Evolutionary conservation across 2,888 invertebrate species (phyloP).

Genomic region (Lasioglossum morio): DNA sequence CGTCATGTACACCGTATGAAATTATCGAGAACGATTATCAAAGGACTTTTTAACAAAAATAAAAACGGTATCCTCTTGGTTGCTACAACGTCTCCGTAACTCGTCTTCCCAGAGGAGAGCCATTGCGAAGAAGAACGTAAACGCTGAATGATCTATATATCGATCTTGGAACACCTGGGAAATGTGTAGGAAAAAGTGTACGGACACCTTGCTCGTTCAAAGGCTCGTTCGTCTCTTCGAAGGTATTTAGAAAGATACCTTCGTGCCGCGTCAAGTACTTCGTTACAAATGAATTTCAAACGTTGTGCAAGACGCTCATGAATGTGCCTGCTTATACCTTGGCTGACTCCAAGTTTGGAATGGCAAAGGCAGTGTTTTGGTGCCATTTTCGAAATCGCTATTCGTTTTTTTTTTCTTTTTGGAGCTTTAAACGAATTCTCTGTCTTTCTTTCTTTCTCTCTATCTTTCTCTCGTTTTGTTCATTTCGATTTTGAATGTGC

Average conservation of each 20-base stretch:
- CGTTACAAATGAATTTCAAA: conserved; percentile 22
- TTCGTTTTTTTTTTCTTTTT: conserved; percentile 38
- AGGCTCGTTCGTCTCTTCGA: conserved; percentile 75
- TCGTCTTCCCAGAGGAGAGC: conserved; percentile 14
- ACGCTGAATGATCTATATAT: not conserved
- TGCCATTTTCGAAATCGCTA: conserved; percentile 84
- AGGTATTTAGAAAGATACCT: conserved; percentile 28
- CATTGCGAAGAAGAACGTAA: not conserved
- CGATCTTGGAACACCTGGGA: conserved; percentile 29
- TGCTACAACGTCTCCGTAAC: conserved; percentile 8
- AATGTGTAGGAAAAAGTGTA: conserved; percentile 41
- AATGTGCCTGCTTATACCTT: conserved; percentile 87
- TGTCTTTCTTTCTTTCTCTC: conserved; percentile 11
- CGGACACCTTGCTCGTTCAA: conserved; percentile 77
- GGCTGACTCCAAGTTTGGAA: conserved; percentile 89
- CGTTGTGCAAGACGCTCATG: conserved; percentile 76
- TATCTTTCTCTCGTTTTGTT: conserved; percentile 34
- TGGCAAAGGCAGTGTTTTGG: conserved; percentile 89
- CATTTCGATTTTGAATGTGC: conserved; percentile 71
- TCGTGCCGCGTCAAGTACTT: conserved; percentile 26
- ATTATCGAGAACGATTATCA: conserved; percentile 12
- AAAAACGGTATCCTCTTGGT: conserved; percentile 29
- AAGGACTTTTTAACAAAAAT: conserved; percentile 7
- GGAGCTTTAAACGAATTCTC: conserved; percentile 53
- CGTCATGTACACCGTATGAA: conserved; percentile 41